These are phyloP conservation scores for Rutilus rutilus DNA, from an alignment of 2,113 vertebrate species.

Conservation along the genomic window DNA sequence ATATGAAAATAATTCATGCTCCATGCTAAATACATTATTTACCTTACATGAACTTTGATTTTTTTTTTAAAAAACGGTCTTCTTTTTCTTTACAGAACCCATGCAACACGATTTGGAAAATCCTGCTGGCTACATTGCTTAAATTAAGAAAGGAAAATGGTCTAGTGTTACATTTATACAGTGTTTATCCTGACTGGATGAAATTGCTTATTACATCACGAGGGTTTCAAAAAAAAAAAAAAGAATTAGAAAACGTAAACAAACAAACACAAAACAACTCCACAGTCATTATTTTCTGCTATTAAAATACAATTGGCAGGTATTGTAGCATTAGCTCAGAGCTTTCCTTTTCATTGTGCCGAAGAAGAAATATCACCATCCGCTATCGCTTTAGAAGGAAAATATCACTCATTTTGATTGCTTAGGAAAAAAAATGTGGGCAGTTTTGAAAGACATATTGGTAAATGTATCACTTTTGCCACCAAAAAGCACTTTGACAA, in stretches of 20 bases:
- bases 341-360: conserved; percentile 66
- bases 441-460: conserved; percentile 65
- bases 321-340: conserved; percentile 76
- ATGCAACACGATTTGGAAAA: conserved; percentile 85
- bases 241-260: conserved; percentile 34
- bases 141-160: conserved; percentile 73
- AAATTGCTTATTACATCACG: conserved; percentile 77
- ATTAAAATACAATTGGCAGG: conserved; percentile 80
- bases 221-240: conserved; percentile 67
- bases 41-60: conserved; percentile 88
- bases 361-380: conserved; percentile 66
- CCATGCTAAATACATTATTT: conserved; percentile 98
- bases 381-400: conserved; percentile 44
- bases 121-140: conserved; percentile 87
- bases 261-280: conserved; percentile 53
- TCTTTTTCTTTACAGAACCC: conserved; percentile 82
- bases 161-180: conserved; percentile 76
- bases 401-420: conserved; percentile 63
- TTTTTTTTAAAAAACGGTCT: conserved; percentile 72
- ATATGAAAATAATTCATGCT: conserved; percentile 98
- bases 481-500: conserved; percentile 64
- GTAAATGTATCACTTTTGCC: conserved; percentile 57
- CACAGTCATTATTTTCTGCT: conserved; percentile 57
- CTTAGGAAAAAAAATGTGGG: conserved; percentile 72
- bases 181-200: conserved; percentile 79